Evolutionary conservation across 2,797 vertebrate genomes (phyloP).

Genomic region (Aldrovandia affinis): DNA sequence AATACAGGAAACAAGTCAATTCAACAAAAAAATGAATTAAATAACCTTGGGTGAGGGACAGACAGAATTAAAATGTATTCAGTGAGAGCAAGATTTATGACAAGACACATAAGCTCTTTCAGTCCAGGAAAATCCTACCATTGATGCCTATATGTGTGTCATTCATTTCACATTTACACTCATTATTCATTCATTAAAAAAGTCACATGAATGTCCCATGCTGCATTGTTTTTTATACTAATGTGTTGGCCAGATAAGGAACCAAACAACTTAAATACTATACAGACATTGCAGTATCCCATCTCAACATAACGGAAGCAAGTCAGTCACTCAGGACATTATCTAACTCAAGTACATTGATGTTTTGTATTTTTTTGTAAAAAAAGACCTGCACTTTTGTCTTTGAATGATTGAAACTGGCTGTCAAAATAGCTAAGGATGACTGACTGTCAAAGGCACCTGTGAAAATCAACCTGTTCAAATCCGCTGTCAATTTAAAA

Average conservation of each 20-base stretch:
- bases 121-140: not conserved
- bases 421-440: slow-evolving; percentile 9
- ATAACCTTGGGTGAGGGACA: not conserved
- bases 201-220: not conserved
- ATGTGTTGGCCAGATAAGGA: not conserved
- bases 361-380: not conserved
- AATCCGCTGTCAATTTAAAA: slow-evolving; percentile 28
- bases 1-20: not conserved
- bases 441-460: slow-evolving; percentile 10
- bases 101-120: slow-evolving; percentile 1
- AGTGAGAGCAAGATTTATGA: slow-evolving; percentile 27
- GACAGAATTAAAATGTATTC: not conserved
- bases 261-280: not conserved
- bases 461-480: slow-evolving; percentile 18
- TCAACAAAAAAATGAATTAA: not conserved
- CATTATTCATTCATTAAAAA: slow-evolving; percentile 12
- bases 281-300: not conserved
- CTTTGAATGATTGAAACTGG: not conserved
- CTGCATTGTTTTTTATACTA: not conserved
- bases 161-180: not conserved
- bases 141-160: slow-evolving; percentile 4
- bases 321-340: not conserved
- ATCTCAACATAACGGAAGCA: not conserved
- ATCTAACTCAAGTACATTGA: not conserved
- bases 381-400: not conserved